Conservation (phyloP, 2,113 vertebrate species). For the Heteronetta atricapilla region DNA sequence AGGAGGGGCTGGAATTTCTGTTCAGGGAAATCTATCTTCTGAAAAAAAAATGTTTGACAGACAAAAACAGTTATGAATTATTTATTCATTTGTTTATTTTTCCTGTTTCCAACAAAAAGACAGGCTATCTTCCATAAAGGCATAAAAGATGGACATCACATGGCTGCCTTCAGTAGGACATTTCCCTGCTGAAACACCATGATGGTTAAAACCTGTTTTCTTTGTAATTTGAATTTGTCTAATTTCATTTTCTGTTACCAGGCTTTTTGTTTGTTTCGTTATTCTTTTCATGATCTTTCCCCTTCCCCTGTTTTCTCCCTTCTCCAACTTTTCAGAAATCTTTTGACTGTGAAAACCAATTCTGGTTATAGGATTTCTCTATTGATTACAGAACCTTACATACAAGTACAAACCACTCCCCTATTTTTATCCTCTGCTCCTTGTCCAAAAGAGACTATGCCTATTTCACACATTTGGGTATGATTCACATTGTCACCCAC, state of each 20-base stretch:
- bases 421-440: not conserved
- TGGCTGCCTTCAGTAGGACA: not conserved
- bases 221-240: not conserved
- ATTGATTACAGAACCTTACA: not conserved
- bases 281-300: not conserved
- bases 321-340: not conserved
- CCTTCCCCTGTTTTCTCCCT: not conserved
- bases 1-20: not conserved
- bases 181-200: not conserved
- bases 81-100: not conserved
- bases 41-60: not conserved
- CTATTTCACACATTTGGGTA: not conserved
- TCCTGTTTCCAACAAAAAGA: not conserved
- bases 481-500: not conserved
- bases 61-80: not conserved
- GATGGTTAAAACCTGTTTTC: conserved; percentile 12
- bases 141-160: not conserved
- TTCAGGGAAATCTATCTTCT: not conserved
- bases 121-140: not conserved
- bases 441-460: not conserved
- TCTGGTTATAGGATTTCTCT: not conserved
- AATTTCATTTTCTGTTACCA: not conserved
- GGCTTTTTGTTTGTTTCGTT: not conserved
- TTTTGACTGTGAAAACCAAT: not conserved
- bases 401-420: not conserved